Conservation (phyloP, 53 echinoderm and acorn worm species). For the Paracentrotus lividus region DNA sequence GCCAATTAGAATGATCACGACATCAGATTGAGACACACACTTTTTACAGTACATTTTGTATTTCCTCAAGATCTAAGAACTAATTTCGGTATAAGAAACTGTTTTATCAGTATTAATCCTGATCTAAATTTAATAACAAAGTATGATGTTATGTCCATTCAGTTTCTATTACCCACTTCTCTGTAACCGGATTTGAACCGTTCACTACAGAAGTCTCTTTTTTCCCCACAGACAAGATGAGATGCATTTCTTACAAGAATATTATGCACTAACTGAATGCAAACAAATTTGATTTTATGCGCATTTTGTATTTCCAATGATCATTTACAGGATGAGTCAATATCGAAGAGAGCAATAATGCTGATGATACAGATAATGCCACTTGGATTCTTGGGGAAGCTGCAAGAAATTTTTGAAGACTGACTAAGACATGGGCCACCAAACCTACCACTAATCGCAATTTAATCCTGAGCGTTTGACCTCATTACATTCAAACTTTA, state of each 20-base stretch:
- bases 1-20: no score
- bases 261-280: no score
- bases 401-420: background rate
- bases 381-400: background rate
- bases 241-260: no score
- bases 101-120: no score
- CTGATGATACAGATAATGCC: background rate
- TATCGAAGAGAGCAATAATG: background rate
- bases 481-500: background rate
- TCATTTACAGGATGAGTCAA: background rate
- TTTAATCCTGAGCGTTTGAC: background rate
- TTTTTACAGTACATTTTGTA: no score
- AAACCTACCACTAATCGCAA: background rate
- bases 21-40: no score
- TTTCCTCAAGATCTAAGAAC: no score
- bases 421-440: background rate
- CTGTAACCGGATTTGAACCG: background rate
- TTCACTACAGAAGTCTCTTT: background rate
- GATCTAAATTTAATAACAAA: no score
- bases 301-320: background rate
- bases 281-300: background rate
- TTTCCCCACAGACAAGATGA: background rate
- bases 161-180: background rate
- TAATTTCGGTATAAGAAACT: no score
- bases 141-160: no score